A percentile compares a stretch with the other conserved stretches of the same genome.
These are phyloP conservation scores for Sesia apiformis DNA, from an alignment of 2,888 invertebrate species.

Conservation along the genomic window DNA sequence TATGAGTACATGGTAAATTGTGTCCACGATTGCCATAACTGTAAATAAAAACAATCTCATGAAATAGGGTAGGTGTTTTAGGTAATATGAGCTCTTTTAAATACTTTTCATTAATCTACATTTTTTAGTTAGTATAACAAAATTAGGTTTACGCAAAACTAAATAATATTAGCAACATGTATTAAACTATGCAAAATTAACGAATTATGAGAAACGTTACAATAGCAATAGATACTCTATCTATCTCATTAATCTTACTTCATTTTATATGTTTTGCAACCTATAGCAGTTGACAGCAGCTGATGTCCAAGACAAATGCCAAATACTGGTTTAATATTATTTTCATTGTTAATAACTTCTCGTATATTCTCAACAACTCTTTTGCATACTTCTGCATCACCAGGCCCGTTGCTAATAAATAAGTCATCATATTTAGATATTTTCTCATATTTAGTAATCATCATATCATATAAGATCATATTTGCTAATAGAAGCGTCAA, in stretches of 20 bases:
- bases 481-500: no score
- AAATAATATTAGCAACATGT: not conserved
- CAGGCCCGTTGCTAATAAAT: slow-evolving; percentile 98
- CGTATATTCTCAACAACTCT: slow-evolving; percentile 83
- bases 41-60: slow-evolving; percentile 19
- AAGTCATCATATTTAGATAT: slow-evolving; percentile 85
- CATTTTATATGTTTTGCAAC: slow-evolving; percentile 95
- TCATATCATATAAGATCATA: no score
- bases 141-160: not conserved
- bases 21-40: slow-evolving; percentile 99
- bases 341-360: slow-evolving; percentile 64
- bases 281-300: slow-evolving; percentile 91
- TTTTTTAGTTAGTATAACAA: not conserved
- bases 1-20: slow-evolving; percentile 96
- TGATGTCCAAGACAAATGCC: slow-evolving; percentile 99
- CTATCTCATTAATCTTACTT: slow-evolving; percentile 74
- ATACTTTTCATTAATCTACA: no score
- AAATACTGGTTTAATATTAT: slow-evolving; percentile 87
- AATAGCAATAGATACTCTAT: not conserved
- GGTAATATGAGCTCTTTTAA: no score
- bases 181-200: not conserved
- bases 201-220: not conserved
- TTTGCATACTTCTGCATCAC: slow-evolving; percentile 90
- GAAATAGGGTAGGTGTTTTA: no score
- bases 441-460: no score